Evolutionary conservation across 2,797 vertebrate genomes (phyloP), one percentile per base, ranked within the genome.

Genomic region (Carduelis carduelis): DNA sequence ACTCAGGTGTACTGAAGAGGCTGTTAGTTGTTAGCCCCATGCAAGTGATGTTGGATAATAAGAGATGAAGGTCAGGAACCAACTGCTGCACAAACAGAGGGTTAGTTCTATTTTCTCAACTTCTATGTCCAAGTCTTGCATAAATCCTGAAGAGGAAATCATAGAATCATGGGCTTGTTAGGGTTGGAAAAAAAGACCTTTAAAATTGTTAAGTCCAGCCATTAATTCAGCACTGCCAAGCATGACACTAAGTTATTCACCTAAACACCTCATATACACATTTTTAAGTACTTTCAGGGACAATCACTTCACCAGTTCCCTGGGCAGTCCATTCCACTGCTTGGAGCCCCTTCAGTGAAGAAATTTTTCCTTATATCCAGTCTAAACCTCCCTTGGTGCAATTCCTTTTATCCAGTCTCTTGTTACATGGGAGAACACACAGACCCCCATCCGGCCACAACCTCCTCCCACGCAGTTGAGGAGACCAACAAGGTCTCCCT

Each of bases 391-490:
- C 7, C 3, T 32, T 49, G 8, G 13, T 47, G 23, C 9, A 69
- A 30, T 9, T 63, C 27, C 49, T 56, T 16, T 76, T 4, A 44
- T 63, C 32, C 41, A 12, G 14, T 49, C 23, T 55, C 35, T 18
- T 55, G 27, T 21, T 69, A 24, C 15, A 1, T n/a, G 34, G 47
- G 6, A 68, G 30, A 61, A 49, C 4, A 17, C 7, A 23, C 2
- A 0, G 2, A 28, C 5, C 4, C 26, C 15, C 19, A 27, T 10
- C 30, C 21, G 32, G 27, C 11, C 23, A n/a, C 63, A 37, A 3
- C 32, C 14, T n/a, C 23, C 23, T 69, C 18, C 28, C 43, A 30
- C 1, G 0, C 2, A 24, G 23, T 0, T 37, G 19, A 7, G 49
- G 18, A 17, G 11, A 41, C 22, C 5, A 14, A 5, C 14, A 61